These are phyloP conservation scores for Dinoponera quadriceps DNA, from an alignment of 1,140 invertebrate species.

Conservation along the genomic window DNA sequence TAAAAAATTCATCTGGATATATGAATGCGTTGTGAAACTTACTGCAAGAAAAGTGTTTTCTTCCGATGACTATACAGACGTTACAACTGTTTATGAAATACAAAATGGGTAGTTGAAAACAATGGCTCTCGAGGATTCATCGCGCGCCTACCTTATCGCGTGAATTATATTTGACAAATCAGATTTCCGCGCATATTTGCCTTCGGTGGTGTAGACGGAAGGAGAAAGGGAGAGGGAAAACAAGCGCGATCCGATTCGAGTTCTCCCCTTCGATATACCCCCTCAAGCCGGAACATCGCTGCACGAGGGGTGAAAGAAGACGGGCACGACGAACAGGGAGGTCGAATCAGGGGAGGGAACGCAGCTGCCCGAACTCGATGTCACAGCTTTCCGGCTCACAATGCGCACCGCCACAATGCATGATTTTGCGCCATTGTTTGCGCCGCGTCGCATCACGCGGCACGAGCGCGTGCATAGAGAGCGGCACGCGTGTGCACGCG, in stretches of 20 bases:
- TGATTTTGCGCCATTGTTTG: constrained; percentile 83
- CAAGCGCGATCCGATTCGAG: constrained; percentile 60
- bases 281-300: constrained; percentile 55
- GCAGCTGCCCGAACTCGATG: constrained; percentile 83
- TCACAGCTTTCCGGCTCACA: constrained; percentile 83
- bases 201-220: constrained; percentile 15
- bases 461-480: constrained; percentile 47
- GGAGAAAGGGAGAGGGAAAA: neutral
- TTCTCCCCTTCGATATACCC: constrained; percentile 48
- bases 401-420: constrained; percentile 81
- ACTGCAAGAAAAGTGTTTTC: no score
- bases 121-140: constrained; percentile 46
- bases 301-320: constrained; percentile 60
- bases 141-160: constrained; percentile 28
- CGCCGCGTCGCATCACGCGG: constrained; percentile 45
- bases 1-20: no score
- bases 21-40: no score
- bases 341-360: constrained; percentile 55
- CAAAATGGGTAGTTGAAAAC: constrained; percentile 30
- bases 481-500: constrained; percentile 77
- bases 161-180: constrained; percentile 65
- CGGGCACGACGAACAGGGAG: constrained; percentile 28
- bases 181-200: constrained; percentile 68
- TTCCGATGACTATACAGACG: no score
- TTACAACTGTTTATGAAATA: constrained; percentile 22